phyloP scores from a whole-genome alignment of 2,113 vertebrate species.

The Callaeas wilsoni region DNA sequence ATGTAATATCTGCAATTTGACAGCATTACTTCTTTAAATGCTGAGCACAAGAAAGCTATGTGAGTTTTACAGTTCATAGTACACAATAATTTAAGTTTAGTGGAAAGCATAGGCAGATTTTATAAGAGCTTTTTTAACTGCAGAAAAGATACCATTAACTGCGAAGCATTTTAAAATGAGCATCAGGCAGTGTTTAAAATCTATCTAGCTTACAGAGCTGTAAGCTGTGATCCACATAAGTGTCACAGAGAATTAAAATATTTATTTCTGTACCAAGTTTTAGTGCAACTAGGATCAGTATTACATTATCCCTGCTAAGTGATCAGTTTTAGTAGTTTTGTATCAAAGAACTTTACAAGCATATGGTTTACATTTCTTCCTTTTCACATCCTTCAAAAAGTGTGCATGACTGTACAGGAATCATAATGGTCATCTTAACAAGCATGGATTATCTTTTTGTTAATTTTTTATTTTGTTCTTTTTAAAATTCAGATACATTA shows the following conservation, averaged over 20 bases:
- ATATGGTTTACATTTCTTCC: neutral
- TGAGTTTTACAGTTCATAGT: neutral
- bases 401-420: neutral
- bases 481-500: neutral
- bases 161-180: neutral
- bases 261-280: neutral
- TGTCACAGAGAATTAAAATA: neutral
- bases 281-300: neutral
- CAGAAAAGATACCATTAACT: neutral
- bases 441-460: neutral
- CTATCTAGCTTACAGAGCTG: neutral
- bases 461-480: neutral
- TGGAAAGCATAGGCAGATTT: neutral
- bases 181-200: neutral
- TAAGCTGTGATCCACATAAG: neutral
- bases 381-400: neutral
- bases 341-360: neutral
- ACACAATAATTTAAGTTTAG: neutral
- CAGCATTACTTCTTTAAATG: neutral
- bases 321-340: neutral
- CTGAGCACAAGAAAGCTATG: neutral
- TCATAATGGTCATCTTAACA: neutral
- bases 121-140: neutral
- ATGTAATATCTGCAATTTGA: neutral
- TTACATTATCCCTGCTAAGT: neutral